Percentiles rank a stretch among this genome's conserved stretches.
Conservation (phyloP, 2,113 vertebrate species). For the Tachuris rubrigastra region DNA sequence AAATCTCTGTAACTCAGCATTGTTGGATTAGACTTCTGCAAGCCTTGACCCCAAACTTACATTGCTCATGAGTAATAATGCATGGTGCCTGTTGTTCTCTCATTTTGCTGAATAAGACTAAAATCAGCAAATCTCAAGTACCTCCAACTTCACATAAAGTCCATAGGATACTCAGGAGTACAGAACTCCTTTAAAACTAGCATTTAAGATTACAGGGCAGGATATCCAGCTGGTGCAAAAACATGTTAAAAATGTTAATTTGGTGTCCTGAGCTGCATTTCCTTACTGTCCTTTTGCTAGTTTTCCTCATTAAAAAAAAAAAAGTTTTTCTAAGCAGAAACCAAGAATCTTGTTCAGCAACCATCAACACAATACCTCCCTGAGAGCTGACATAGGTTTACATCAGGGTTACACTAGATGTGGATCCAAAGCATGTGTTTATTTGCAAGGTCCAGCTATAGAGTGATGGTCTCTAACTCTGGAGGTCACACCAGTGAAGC, state of each 20-base stretch:
- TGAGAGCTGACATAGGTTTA: not conserved
- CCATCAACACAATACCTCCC: not conserved
- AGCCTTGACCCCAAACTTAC: not conserved
- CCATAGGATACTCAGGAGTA: not conserved
- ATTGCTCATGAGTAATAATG: not conserved
- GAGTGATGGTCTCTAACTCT: not conserved
- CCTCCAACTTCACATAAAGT: not conserved
- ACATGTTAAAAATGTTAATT: not conserved
- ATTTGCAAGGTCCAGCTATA: not conserved
- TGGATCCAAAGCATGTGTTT: not conserved
- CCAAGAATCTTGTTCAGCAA: not conserved
- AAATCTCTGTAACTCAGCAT: not conserved
- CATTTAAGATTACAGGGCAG: not conserved
- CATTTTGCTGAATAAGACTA: not conserved
- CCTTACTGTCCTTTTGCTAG: not conserved
- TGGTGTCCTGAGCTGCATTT: not conserved
- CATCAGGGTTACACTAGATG: not conserved
- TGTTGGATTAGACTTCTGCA: not conserved
- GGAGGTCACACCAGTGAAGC: not conserved
- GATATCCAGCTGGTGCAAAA: not conserved
- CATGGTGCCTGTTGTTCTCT: not conserved
- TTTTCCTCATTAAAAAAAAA: not conserved
- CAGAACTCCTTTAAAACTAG: not conserved
- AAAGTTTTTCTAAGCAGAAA: not conserved
- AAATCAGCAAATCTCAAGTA: not conserved